A percentile compares a stretch with the other conserved stretches of the same genome.
phyloP scores from a whole-genome alignment of 2,888 invertebrate genomes.

The Sinohyriopsis cumingii region DNA sequence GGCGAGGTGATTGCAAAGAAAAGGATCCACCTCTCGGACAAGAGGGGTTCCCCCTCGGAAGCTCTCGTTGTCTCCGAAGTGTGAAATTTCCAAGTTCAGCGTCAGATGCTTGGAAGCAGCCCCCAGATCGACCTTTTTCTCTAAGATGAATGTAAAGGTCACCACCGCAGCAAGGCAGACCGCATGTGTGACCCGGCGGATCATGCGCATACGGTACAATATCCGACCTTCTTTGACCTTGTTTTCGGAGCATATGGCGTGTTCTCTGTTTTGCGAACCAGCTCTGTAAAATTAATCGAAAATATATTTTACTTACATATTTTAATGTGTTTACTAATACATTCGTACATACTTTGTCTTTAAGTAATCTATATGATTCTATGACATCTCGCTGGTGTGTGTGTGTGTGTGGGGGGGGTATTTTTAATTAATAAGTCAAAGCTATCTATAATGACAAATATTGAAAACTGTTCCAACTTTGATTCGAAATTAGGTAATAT shows the following conservation, averaged over 20 bases:
- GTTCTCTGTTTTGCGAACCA: constrained; percentile 6
- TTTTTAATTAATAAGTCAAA: no score
- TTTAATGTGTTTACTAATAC: no score
- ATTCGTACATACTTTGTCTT: no score
- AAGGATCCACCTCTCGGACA: constrained; percentile 46
- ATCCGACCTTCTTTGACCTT: constrained; percentile 33
- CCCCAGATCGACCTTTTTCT: constrained; percentile 25
- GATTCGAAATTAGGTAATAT: no score
- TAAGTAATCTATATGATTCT: no score
- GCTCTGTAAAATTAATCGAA: no score
- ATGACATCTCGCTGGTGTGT: no score
- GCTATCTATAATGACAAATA: no score
- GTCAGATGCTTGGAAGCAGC: constrained; percentile 39
- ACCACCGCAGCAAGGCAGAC: constrained; percentile 61
- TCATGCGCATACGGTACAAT: constrained; percentile 56
- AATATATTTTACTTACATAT: no score
- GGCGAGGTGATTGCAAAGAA: constrained; percentile 39
- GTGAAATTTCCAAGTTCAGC: constrained; percentile 51
- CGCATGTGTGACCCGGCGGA: constrained; percentile 65
- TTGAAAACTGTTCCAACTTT: no score
- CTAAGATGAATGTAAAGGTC: constrained; percentile 45
- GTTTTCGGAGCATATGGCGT: constrained; percentile 10
- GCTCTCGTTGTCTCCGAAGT: constrained; percentile 32
- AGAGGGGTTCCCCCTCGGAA: constrained; percentile 31
- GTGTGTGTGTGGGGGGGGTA: no score